A percentile compares a stretch with the other conserved stretches of the same genome.
Evolutionary conservation across 2,113 vertebrate genomes (phyloP).

Genomic region (Equus quagga): DNA sequence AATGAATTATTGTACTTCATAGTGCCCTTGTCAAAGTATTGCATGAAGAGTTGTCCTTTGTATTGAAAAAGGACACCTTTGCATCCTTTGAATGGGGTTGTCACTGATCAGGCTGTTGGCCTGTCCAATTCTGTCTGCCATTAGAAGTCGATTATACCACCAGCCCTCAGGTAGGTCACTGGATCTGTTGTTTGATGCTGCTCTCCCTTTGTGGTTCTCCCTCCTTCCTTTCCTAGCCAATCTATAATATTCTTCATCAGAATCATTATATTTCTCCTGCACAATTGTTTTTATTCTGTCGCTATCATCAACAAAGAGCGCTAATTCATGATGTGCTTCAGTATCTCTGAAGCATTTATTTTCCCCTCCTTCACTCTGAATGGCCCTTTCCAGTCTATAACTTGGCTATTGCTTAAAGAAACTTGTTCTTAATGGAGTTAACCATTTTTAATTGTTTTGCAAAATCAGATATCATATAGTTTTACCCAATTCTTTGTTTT

Average conservation of each 20-base stretch:
- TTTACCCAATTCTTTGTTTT: background rate
- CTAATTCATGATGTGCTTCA: background rate
- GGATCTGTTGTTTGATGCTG: background rate
- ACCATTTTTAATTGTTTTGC: background rate
- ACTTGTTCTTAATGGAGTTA: background rate
- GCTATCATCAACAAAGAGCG: background rate
- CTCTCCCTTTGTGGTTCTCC: background rate
- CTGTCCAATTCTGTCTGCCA: background rate
- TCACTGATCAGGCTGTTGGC: background rate
- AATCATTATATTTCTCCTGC: background rate
- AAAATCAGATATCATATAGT: background rate
- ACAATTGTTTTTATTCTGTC: background rate
- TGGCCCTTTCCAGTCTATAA: background rate
- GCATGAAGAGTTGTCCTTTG: background rate
- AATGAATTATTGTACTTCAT: background rate
- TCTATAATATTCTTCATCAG: background rate
- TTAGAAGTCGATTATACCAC: background rate
- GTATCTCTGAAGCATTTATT: background rate
- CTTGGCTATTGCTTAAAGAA: background rate
- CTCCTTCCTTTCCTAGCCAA: background rate
- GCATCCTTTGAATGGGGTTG: background rate
- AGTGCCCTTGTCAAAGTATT: constrained; percentile 22
- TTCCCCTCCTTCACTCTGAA: background rate
- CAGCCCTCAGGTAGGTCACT: background rate
- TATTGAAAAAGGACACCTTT: constrained; percentile 34